Base-by-base conservation (phyloP, 2,888 invertebrate genomes). In the Spicauda simplicius region DNA sequence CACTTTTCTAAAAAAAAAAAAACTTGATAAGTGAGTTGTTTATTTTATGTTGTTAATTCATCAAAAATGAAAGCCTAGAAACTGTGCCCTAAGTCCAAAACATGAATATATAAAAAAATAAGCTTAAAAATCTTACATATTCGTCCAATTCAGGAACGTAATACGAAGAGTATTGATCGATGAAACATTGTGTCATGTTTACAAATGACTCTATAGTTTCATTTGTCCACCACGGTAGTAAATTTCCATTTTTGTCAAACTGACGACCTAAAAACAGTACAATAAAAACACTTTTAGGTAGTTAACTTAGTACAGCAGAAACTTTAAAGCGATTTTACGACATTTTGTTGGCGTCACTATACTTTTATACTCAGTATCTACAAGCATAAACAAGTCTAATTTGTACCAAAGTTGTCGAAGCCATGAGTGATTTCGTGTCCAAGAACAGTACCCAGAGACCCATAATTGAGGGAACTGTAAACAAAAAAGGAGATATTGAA, bases 221-320 rank as follows among this genome's bases (percentile, higher is more conserved):
- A 74, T 97, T 96, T 1, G 96, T 95, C 98, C 98, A 98, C 98
- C 98, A 98, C 70, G 97, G 96, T n/a, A 96, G 88, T 77, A 97
- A 93, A 86, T 97, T 97, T 12, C 98, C 98, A 73, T 95, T 93
- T 78, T 96, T 96, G 82, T 98, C 98, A 78, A 96, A 98, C 79
- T 96, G 96, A 59, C 97, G 95, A 14, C 98, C 97, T 95, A 55
- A 58, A 60, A 52, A 14, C 11, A 53, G 8, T 33, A 33, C 33
- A 10, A 33, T 33, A 33, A 33, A 41, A 1, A 41, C 1, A 14
- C 5, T 5, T 25, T 25, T 25, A 25, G 25, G 5, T 5, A 25
- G 25, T 25, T 25, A 25, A 4, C 25, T 25, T 4, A 4, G 25
- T 25, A 25, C 25, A 25, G 3, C 5, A 25, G 5, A 25, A 5